A percentile compares a stretch with the other conserved stretches of the same genome.
phyloP scores from a whole-genome alignment of 1,140 invertebrate genomes.

The Aricia agestis region DNA sequence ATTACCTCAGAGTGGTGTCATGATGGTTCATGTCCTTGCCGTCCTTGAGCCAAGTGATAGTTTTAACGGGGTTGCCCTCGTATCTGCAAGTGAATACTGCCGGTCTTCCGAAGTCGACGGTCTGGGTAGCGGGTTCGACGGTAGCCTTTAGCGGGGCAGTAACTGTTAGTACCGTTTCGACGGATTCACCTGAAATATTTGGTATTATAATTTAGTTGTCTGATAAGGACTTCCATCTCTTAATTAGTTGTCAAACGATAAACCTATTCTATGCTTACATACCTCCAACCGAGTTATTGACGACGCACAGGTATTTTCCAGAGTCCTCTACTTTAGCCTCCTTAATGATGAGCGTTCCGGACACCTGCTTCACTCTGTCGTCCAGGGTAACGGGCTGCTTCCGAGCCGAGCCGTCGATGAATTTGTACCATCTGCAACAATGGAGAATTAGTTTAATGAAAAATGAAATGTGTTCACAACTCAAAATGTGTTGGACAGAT shows the following conservation, averaged over 20 bases:
- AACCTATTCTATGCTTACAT: slow-evolving; percentile 24
- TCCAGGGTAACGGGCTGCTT: slow-evolving; percentile 90
- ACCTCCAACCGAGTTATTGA: slow-evolving; percentile 94
- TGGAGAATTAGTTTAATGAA: slow-evolving; percentile 55
- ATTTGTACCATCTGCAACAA: slow-evolving; percentile 94
- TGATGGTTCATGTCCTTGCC: slow-evolving; percentile 88
- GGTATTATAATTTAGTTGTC: slow-evolving; percentile 9
- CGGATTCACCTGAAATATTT: slow-evolving; percentile 82
- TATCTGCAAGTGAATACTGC: slow-evolving; percentile 93
- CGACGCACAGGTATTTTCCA: slow-evolving; percentile 95
- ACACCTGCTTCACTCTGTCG: slow-evolving; percentile 94
- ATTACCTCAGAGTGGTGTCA: slow-evolving; percentile 71
- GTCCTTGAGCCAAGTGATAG: slow-evolving; percentile 94
- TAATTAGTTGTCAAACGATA: too few species aligned
- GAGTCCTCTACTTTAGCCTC: slow-evolving; percentile 94
- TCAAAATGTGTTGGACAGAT: neutral
- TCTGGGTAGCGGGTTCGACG: slow-evolving; percentile 93
- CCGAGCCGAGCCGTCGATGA: slow-evolving; percentile 88
- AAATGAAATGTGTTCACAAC: neutral
- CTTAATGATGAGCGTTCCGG: slow-evolving; percentile 93
- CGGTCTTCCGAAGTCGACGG: slow-evolving; percentile 93
- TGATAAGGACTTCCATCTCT: neutral
- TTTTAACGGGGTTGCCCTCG: slow-evolving; percentile 92
- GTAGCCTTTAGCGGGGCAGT: slow-evolving; percentile 91
- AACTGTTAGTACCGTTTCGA: slow-evolving; percentile 93